Conservation (phyloP, 2,797 vertebrate genomes). For the Myotis vivesi region DNA sequence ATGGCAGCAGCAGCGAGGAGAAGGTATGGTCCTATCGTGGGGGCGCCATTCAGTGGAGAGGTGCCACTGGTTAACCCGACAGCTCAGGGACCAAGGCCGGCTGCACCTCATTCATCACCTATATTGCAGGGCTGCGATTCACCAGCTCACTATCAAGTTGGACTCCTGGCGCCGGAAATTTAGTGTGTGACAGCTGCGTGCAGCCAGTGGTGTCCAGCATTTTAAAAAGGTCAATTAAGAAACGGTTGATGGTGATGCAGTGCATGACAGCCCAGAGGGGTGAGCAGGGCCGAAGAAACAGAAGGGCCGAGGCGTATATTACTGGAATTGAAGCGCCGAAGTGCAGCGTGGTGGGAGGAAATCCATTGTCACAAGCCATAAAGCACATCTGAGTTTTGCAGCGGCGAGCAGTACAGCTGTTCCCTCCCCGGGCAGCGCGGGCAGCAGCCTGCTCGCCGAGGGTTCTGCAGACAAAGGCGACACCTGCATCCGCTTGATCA, state of each 20-base stretch:
- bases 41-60: not conserved
- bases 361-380: conserved; percentile 69
- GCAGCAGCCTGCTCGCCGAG: not conserved
- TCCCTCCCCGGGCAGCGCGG: not conserved
- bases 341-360: conserved; percentile 46
- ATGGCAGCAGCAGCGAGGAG: not conserved
- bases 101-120: not conserved
- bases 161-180: conserved; percentile 48
- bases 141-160: not conserved
- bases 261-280: conserved; percentile 69
- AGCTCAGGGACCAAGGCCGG: conserved; percentile 12
- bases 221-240: conserved; percentile 77
- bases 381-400: conserved; percentile 57
- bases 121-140: not conserved
- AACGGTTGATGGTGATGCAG: conserved; percentile 32
- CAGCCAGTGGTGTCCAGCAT: conserved; percentile 72
- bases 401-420: conserved; percentile 14
- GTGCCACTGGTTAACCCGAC: not conserved
- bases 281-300: conserved; percentile 49
- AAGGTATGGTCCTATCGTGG: not conserved
- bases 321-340: conserved; percentile 49
- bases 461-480: not conserved
- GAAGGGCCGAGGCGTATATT: conserved; percentile 29
- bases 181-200: conserved; percentile 48
- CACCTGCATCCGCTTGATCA: not conserved